phyloP scores from a whole-genome alignment of 1,140 invertebrate genomes.

The Rhynchophorus ferrugineus region DNA sequence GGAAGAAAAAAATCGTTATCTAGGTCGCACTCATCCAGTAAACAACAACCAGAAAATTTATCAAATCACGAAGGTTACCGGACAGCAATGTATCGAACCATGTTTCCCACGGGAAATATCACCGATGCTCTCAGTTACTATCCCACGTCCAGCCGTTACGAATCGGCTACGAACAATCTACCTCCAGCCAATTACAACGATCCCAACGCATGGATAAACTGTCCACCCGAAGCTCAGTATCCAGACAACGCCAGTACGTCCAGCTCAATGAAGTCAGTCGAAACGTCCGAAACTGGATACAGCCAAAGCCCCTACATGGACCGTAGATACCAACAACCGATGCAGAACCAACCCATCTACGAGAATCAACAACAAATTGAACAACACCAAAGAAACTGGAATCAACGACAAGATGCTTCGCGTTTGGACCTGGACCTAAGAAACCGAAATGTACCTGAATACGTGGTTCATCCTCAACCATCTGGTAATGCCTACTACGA shows the following conservation, averaged over 20 bases:
- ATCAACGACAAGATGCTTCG: conserved; percentile 38
- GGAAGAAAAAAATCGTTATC: conserved; percentile 38
- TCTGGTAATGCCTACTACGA: conserved; percentile 40
- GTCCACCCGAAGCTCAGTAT: conserved; percentile 48
- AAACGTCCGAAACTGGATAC: conserved; percentile 44
- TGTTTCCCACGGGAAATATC: conserved; percentile 63
- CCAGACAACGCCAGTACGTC: conserved; percentile 46
- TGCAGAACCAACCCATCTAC: conserved; percentile 44
- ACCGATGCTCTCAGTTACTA: conserved; percentile 70
- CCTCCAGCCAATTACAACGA: conserved; percentile 50
- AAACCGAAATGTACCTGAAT: conserved; percentile 42
- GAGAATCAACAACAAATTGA: conserved; percentile 42
- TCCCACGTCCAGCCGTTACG: conserved; percentile 60
- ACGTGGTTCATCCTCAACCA: conserved; percentile 34
- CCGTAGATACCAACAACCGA: conserved; percentile 50
- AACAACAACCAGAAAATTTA: conserved; percentile 47
- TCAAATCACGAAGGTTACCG: conserved; percentile 60
- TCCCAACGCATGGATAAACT: conserved; percentile 48
- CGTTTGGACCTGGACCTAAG: conserved; percentile 41
- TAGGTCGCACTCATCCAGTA: conserved; percentile 48
- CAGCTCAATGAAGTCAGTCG: conserved; percentile 50
- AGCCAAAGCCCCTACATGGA: conserved; percentile 53
- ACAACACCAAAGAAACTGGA: conserved; percentile 45
- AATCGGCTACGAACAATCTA: conserved; percentile 51
- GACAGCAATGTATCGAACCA: conserved; percentile 53